Evolutionary conservation across 1,140 invertebrate species (phyloP).

Genomic region (Microplitis mediator): DNA sequence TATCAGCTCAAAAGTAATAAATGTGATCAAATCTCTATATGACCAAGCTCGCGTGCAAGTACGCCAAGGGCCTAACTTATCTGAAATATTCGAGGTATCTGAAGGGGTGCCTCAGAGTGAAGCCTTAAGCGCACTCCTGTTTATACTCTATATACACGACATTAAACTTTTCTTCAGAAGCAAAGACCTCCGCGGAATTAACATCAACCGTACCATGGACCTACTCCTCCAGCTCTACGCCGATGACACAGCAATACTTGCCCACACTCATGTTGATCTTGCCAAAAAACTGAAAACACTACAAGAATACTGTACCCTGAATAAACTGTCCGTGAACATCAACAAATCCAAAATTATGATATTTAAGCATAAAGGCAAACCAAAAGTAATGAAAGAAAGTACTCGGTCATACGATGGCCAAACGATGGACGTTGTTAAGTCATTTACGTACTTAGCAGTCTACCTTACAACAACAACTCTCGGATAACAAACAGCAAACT

Average conservation of each 20-base stretch:
- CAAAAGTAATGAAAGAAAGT: neutral
- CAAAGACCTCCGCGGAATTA: slow-evolving; percentile 26
- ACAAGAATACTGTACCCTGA: slow-evolving; percentile 29
- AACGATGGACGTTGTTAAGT: slow-evolving; percentile 2
- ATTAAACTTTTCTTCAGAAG: too few species aligned
- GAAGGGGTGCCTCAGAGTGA: slow-evolving; percentile 32
- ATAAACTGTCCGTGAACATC: slow-evolving; percentile 27
- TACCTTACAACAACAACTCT: neutral
- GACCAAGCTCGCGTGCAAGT: slow-evolving; percentile 13
- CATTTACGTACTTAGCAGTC: neutral
- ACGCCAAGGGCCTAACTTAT: neutral
- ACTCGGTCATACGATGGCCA: neutral
- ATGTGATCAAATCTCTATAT: neutral
- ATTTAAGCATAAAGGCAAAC: slow-evolving; percentile 30
- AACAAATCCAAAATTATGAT: slow-evolving; percentile 39
- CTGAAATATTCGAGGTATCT: neutral
- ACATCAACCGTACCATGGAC: slow-evolving; percentile 15
- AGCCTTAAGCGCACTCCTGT: too few species aligned
- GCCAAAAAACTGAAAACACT: slow-evolving; percentile 22
- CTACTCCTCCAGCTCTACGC: slow-evolving; percentile 35
- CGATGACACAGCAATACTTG: slow-evolving; percentile 34
- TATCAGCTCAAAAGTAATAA: slow-evolving; percentile 2
- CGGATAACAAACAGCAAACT: neutral
- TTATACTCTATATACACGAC: too few species aligned
- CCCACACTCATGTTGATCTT: slow-evolving; percentile 21